These are phyloP conservation scores for Anhinga rufa DNA, from an alignment of 2,113 vertebrate genomes.

Conservation along the genomic window DNA sequence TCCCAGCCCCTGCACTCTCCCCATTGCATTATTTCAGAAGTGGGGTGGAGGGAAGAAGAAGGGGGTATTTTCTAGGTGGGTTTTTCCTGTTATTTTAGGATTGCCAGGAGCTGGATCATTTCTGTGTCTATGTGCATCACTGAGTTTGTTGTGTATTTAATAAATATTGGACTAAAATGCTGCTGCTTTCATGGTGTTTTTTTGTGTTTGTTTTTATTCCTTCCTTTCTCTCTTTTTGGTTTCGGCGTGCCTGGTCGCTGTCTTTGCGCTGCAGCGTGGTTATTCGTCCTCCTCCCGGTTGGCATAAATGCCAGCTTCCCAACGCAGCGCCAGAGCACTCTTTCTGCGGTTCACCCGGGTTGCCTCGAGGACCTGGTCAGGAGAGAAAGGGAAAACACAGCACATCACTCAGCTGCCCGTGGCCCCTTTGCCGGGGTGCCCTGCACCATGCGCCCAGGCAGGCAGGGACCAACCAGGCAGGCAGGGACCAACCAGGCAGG, in stretches of 20 bases:
- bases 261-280: conserved; percentile 24
- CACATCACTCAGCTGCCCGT: not conserved
- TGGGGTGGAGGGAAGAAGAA: not conserved
- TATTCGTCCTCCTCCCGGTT: conserved; percentile 86
- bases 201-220: not conserved
- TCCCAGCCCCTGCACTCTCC: not conserved
- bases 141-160: conserved; percentile 68
- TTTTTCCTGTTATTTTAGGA: conserved; percentile 19
- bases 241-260: not conserved
- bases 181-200: not conserved
- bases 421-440: accelerated
- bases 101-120: conserved; percentile 26
- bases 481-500: not conserved
- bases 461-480: not conserved
- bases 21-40: conserved; percentile 38
- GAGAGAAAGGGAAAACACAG: conserved; percentile 6
- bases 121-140: conserved; percentile 62
- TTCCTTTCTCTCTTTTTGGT: conserved; percentile 40
- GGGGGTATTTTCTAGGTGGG: conserved; percentile 53
- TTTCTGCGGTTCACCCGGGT: conserved; percentile 94
- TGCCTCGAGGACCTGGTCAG: conserved; percentile 89
- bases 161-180: conserved; percentile 76
- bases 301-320: conserved; percentile 96
- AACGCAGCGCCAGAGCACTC: conserved; percentile 90
- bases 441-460: not conserved